Evolutionary conservation across 2,113 vertebrate genomes (phyloP), one percentile per base, ranked within the genome.

Genomic region (Syngnathus typhle): DNA sequence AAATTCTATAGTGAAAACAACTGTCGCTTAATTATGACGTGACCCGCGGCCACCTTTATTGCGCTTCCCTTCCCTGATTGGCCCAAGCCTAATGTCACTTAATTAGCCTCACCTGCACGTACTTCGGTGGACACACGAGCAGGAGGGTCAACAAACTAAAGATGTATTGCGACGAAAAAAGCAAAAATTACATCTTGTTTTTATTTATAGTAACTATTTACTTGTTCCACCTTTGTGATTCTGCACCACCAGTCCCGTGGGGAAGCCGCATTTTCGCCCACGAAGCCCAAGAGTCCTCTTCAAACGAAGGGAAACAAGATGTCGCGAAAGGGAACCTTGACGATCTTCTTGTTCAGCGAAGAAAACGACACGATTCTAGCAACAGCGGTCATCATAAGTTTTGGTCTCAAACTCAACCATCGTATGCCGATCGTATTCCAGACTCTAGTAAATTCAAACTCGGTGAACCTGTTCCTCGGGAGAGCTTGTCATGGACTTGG

Each of bases 161-260:
- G 52, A 92, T 92, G 91, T 84, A 78, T 85, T 72, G 68, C 74
- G 46, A 83, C 73, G 64, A 56, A 52, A 77, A 70, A 44, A 44
- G 11, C 61, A 55, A 60, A 59, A 39, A 61, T 9, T 44, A 21
- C 21, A 10, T 23, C 68, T 39, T 63, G 9, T 67, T 85, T 64
- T 52, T 88, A 68, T 70, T 81, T 46, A 1, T 75, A 38, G 2
- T 70, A 38, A 49, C 47, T 1, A 1, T 68, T 37, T 63, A 66
- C 55, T n/a, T 68, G 41, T 74, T 75, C 64, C 60, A n/a, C 11
- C 4, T 23, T 0, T 69, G 79, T 62, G 37, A 43, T 37, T 69
- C 83, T 7, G 65, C 68, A 15, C 78, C 71, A 67, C 51, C 79
- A 23, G 68, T 18, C 11, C 70, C 21, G 7, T 43, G 41, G 60